Evolutionary conservation across 1,140 invertebrate genomes (phyloP), one percentile per base, ranked within the genome.

Genomic region (Camponotus floridanus): DNA sequence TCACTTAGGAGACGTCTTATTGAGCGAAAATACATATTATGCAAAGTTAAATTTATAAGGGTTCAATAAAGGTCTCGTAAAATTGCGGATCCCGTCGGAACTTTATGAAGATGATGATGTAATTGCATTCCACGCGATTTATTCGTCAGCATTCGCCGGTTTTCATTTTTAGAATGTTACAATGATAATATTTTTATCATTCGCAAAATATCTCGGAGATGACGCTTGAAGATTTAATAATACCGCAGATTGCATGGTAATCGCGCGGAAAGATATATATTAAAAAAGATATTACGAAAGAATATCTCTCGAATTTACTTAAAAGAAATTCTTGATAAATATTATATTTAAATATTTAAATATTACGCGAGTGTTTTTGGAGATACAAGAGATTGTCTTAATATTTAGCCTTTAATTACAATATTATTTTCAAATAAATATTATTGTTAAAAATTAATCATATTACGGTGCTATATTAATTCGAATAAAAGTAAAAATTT

Each of bases 41-140:
- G 76, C n/a, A 65, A 48, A 31, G 18, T 15, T 51, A 42, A 67
- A 78, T 45, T 78, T 78, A 11, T 18, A 45, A 21, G 31, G 26
- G n/a, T 36, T 67, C 42, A 48, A 65, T 78, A 42, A 67, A 79
- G n/a, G 31, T 67, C 31, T 79, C 42, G 42, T 67, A 67, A 67
- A 67, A 67, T 67, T 51, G n/a, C 31, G 31, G 3, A 57, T 67
- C 13, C 18, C n/a, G 42, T 79, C 61, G 42, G 42, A 39, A 67
- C 31, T 51, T 65, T 64, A 78, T 36, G 45, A n/a, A 65, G 59
- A 26, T 11, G 61, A 51, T 79, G 76, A 79, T 78, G 76, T 78
- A 78, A 78, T 65, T 78, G 76, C 76, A 78, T 78, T 78, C 76
- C 76, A 33, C 18, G 42, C 42, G 26, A 78, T 79, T 79, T 26